These are phyloP conservation scores for Scomber japonicus DNA, from an alignment of 2,113 vertebrate genomes.

Conservation along the genomic window DNA sequence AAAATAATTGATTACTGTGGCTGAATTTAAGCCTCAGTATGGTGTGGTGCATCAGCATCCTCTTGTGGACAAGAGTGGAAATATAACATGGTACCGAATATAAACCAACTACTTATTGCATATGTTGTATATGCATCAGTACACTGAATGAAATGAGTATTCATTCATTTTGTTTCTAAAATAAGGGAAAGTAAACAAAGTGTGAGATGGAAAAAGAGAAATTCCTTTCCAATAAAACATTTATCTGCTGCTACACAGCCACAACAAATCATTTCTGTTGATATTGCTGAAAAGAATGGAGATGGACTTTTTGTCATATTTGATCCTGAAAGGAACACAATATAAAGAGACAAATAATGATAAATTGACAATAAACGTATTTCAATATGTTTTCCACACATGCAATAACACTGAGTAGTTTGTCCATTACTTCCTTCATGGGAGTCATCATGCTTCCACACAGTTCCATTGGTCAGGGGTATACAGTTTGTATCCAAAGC, in stretches of 20 bases:
- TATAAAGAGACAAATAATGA: slow-evolving; percentile 28
- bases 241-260: slow-evolving; percentile 1
- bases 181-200: slow-evolving; percentile 13
- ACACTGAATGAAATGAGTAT: background rate
- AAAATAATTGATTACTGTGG: background rate
- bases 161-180: slow-evolving; percentile 18
- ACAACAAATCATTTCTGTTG: slow-evolving; percentile 40
- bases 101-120: background rate
- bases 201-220: slow-evolving; percentile 12
- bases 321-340: slow-evolving; percentile 42
- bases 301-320: slow-evolving; percentile 34
- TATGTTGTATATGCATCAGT: background rate
- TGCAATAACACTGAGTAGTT: slow-evolving; percentile 44
- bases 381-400: slow-evolving; percentile 46
- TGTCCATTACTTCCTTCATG: slow-evolving; percentile 60
- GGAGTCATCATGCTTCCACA: slow-evolving; percentile 59
- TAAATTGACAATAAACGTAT: slow-evolving; percentile 50
- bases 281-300: slow-evolving; percentile 16
- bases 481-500: slow-evolving; percentile 51
- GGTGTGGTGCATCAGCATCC: background rate
- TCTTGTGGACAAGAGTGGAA: slow-evolving; percentile 23
- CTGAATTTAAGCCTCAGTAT: background rate
- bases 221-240: slow-evolving; percentile 24
- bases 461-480: slow-evolving; percentile 41
- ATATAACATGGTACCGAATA: background rate